Evolutionary conservation across 1,140 invertebrate species (phyloP).

Genomic region (Calliopsis andreniformis): DNA sequence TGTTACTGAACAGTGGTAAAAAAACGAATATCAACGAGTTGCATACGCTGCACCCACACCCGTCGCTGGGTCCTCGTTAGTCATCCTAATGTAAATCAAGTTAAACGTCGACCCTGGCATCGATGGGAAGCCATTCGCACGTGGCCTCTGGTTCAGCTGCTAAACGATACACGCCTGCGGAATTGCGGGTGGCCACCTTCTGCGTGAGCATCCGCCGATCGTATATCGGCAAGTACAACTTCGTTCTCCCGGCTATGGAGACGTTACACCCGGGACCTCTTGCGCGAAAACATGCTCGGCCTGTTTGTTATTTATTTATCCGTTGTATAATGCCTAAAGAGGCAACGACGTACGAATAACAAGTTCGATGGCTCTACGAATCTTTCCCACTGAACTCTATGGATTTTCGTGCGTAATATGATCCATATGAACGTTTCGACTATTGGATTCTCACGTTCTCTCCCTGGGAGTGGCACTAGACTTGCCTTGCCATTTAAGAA

Average conservation of each 20-base stretch:
- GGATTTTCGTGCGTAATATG: too few species aligned
- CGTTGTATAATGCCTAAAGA: background rate
- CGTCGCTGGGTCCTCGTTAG: conserved; percentile 5
- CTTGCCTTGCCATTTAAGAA: too few species aligned
- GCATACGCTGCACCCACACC: background rate
- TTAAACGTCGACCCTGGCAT: conserved; percentile 3
- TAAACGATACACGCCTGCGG: conserved; percentile 64
- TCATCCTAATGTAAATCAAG: conserved; percentile 21
- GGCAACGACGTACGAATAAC: background rate
- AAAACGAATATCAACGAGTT: too few species aligned
- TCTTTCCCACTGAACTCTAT: background rate
- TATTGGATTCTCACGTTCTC: too few species aligned
- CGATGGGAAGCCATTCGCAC: conserved; percentile 20
- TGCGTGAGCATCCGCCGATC: conserved; percentile 74
- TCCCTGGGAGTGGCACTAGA: too few species aligned
- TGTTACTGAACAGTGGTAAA: too few species aligned
- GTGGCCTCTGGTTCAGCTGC: conserved; percentile 64
- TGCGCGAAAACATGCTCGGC: conserved; percentile 42
- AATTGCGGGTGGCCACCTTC: conserved; percentile 78
- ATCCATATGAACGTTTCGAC: too few species aligned
- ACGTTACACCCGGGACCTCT: conserved; percentile 69
- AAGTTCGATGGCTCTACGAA: background rate
- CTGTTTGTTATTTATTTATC: conserved; percentile 44
- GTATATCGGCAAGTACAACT: conserved; percentile 79
- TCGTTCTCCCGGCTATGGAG: conserved; percentile 75